phyloP scores from a whole-genome alignment of 2,113 vertebrate genomes.

The Psilopogon haemacephalus region DNA sequence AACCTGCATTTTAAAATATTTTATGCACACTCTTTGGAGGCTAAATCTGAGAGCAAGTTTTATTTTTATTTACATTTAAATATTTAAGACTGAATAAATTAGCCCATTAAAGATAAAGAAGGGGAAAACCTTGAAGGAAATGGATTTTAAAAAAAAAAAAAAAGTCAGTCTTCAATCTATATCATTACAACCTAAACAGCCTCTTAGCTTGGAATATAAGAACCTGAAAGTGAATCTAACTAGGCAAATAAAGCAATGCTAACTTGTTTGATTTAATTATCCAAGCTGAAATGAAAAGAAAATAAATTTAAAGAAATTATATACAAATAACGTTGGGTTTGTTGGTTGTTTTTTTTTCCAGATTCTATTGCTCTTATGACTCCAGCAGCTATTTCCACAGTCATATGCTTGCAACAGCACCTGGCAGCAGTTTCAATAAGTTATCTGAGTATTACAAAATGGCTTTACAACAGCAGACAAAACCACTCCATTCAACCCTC shows the following conservation, averaged over 20 bases:
- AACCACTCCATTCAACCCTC: conserved; percentile 25
- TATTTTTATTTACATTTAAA: neutral
- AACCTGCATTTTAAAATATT: neutral
- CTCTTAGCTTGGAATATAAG: neutral
- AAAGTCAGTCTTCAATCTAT: neutral
- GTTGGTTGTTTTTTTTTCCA: neutral
- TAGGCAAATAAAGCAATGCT: neutral
- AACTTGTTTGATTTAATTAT: neutral
- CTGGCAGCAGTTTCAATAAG: conserved; percentile 38
- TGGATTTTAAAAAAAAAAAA: neutral
- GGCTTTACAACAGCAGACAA: conserved; percentile 22
- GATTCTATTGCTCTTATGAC: conserved; percentile 41
- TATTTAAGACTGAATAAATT: neutral
- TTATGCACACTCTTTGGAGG: neutral
- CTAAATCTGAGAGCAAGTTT: neutral
- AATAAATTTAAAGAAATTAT: neutral
- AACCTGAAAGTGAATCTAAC: neutral
- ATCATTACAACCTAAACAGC: neutral
- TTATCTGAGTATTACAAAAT: conserved; percentile 50
- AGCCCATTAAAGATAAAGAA: neutral
- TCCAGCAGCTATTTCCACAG: conserved; percentile 48
- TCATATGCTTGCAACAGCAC: conserved; percentile 47
- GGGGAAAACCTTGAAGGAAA: neutral
- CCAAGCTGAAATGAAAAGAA: neutral
- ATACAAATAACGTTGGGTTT: neutral